Base-by-base conservation (phyloP, 1,140 invertebrate genomes). In the Argopecten irradians region DNA sequence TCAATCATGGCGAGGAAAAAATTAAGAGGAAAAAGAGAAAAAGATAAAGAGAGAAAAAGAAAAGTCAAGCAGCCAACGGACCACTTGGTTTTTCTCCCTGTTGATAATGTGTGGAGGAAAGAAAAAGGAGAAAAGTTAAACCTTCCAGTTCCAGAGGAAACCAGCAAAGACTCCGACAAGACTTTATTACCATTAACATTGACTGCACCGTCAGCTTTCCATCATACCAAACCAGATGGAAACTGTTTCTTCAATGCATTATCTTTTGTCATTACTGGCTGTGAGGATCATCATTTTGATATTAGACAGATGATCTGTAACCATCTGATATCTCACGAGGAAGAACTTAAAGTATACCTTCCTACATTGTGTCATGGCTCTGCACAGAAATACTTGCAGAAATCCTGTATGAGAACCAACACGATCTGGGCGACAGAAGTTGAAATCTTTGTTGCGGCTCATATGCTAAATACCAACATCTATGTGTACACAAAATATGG, bases 371-470 rank as follows among this genome's bases (percentile, higher is more conserved):
- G 13, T 22, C 19, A 86, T 43, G 36, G 43, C 19, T 41, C 11
- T 86, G 41, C 43, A 32, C 0, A 43, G 13, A 9, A 41, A 43
- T 46, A 86, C 34, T 32, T 86, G 22, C n/a, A 43, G n/a, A 32
- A 35, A 41, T 43, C 16, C 32, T 14, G 43, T 16, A 86, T 86
- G 85, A 13, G 22, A 32, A 22, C 39, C 82, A 32, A 87, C 11
- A n/a, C 32, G 16, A 83, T 41, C 32, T 82, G 88, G 88, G 88
- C 84, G 41, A 89, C 88, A 33, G 87, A 84, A 33, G n/a, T 88
- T 34, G 83, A 88, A 85, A 88, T 88, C n/a, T 84, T 88, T 71
- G 83, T 28, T 34, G 84, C 83, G 22, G 39, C 87, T 32, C 19
- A 85, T 33, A 32, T 88, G 28, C 43, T 88, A 34, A 85, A 88